These are phyloP conservation scores for Leptatherina wallacei DNA, from an alignment of 2,797 vertebrate genomes.

Conservation along the genomic window DNA sequence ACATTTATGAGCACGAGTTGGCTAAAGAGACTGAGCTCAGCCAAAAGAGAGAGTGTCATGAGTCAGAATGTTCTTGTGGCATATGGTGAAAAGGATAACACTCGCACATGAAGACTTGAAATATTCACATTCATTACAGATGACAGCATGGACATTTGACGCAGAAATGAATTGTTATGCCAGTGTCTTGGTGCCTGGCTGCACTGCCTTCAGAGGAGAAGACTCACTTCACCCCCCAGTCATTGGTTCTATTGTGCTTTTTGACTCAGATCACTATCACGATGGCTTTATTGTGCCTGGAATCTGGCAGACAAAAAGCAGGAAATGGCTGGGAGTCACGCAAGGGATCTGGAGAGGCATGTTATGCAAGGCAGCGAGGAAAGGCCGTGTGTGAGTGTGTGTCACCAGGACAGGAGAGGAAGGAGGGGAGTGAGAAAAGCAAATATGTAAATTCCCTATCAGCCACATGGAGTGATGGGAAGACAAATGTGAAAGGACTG, in stretches of 20 bases:
- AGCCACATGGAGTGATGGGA: constrained; percentile 6
- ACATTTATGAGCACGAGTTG: constrained; percentile 66
- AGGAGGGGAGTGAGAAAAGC: constrained; percentile 32
- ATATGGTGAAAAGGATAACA: constrained; percentile 47
- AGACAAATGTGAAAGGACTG: background rate
- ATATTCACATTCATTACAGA: constrained; percentile 46
- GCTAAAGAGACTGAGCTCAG: constrained; percentile 26
- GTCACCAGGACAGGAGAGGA: constrained; percentile 49
- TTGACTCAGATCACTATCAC: constrained; percentile 81
- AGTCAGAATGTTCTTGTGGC: constrained; percentile 48
- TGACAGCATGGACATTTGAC: constrained; percentile 13
- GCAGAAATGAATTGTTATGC: constrained; percentile 35
- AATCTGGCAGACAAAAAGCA: constrained; percentile 85
- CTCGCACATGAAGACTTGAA: constrained; percentile 41
- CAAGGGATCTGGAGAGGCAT: constrained; percentile 79
- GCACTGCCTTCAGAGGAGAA: constrained; percentile 66
- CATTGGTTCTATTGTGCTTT: constrained; percentile 78
- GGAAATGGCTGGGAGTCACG: constrained; percentile 85
- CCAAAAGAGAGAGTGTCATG: constrained; percentile 38
- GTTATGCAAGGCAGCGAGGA: constrained; percentile 59
- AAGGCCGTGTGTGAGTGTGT: constrained; percentile 55
- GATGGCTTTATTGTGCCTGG: constrained; percentile 80
- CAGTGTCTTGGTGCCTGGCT: constrained; percentile 51
- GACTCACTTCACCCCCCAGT: constrained; percentile 66
- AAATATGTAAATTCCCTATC: constrained; percentile 47